phyloP scores from a whole-genome alignment of 2,888 invertebrate species.

The Strigamia transsilvanica region DNA sequence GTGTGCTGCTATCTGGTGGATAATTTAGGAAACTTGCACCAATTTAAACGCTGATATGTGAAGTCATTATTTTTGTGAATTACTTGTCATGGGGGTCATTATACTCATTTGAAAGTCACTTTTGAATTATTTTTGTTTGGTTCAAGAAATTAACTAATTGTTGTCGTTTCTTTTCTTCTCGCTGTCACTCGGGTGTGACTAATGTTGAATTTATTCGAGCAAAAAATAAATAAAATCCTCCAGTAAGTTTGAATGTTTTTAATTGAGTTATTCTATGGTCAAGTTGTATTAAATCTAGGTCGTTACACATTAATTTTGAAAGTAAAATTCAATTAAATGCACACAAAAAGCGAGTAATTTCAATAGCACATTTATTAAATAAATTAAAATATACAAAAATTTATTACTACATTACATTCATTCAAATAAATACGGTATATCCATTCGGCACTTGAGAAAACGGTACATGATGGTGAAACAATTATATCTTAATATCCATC shows the following conservation, averaged over 20 bases:
- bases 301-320: not conserved
- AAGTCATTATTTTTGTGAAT: not conserved
- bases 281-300: not conserved
- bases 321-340: not conserved
- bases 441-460: conserved; percentile 6
- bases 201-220: not conserved
- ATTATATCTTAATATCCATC: too few relatives aligned
- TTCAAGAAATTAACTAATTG: not conserved
- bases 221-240: not conserved
- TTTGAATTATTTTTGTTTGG: not conserved
- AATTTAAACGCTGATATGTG: too few relatives aligned
- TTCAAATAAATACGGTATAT: not conserved
- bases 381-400: not conserved
- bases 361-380: conserved; percentile 5
- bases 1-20: not conserved
- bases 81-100: not conserved
- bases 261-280: not conserved
- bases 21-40: not conserved
- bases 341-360: not conserved
- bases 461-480: not conserved
- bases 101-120: not conserved
- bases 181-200: not conserved
- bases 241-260: not conserved
- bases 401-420: not conserved
- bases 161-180: not conserved